A percentile compares a stretch with the other conserved stretches of the same genome.
Evolutionary conservation across 35 echinoderm and acorn worm genomes (phyloP).

Genomic region (Patiria miniata): DNA sequence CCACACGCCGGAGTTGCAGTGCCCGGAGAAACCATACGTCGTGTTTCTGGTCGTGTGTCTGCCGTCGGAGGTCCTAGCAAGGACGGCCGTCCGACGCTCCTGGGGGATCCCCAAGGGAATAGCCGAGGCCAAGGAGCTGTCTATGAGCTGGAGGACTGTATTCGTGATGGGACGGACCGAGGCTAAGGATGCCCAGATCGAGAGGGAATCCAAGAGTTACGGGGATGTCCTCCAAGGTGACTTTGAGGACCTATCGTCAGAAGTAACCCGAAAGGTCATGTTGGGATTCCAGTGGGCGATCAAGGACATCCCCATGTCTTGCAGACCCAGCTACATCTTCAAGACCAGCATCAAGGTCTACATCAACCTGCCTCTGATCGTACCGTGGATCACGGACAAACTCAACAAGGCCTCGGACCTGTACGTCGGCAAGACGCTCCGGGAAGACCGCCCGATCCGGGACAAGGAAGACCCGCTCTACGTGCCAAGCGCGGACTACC

Average conservation of each 20-base stretch:
- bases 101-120: constrained; percentile 64
- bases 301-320: constrained; percentile 15
- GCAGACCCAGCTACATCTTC: constrained; percentile 64
- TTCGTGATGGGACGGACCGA: constrained; percentile 61
- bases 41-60: constrained; percentile 60
- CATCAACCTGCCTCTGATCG: constrained; percentile 67
- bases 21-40: constrained; percentile 39
- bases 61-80: constrained; percentile 22
- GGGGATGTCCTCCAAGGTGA: constrained; percentile 88
- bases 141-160: constrained; percentile 63
- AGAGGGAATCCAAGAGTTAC: constrained; percentile 22
- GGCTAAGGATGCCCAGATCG: constrained; percentile 4
- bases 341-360: constrained; percentile 69
- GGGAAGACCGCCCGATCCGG: constrained; percentile 72
- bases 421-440: constrained; percentile 77
- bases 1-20: constrained; percentile 37
- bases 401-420: constrained; percentile 19
- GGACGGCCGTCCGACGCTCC: constrained; percentile 62
- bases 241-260: constrained; percentile 59
- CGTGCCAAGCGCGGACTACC: constrained; percentile 64
- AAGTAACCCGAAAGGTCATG: constrained; percentile 83
- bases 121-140: neutral
- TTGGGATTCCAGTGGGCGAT: constrained; percentile 70
- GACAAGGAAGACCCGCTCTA: constrained; percentile 52
- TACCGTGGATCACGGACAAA: constrained; percentile 54